Evolutionary conservation across 2,797 vertebrate genomes (phyloP), one percentile per base, ranked within the genome.

Genomic region (Pyrrhura leucotis): DNA sequence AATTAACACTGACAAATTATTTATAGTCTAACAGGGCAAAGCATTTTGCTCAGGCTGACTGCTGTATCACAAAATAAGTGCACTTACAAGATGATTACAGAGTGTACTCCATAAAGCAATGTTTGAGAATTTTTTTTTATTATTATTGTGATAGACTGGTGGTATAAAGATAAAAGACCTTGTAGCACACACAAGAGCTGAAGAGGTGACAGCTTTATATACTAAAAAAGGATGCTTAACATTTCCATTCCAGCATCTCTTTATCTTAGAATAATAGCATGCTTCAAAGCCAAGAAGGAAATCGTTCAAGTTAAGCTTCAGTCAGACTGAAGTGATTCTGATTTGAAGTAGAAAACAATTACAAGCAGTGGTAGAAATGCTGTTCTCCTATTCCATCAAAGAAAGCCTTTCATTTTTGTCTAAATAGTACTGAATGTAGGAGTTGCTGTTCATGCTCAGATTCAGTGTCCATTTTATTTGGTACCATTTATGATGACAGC

Each of bases 1-100:
- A 95, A 72, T 96, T 93, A 97, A 82, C 69, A 81, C 63, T 92
- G 65, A 74, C 88, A 94, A 96, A 97, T 95, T 96, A 96, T 96
- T 97, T 96, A 90, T 86, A 90, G 81, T 75, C 78, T 96, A 69
- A 94, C 78, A 95, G 71, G 67, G 68, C 59, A 86, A 89, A 96
- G 77, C 66, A 51, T 96, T 97, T 91, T 96, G 80, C 65, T 74
- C 68, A 80, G 65, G 53, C 56, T 88, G 89, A 94, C 95, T 87
- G 77, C 68, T 72, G 39, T 80, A 90, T 94, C 73, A 92, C 85
- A 72, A 89, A 97, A 91, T 93, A 88, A 95, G 72, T 79, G 66
- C 74, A 86, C 67, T 97, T 92, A 96, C 72, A 96, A 93, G 79
- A 40, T 94, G 51, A 69, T 95, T 97, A 77, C 61, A 88, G 94